These are phyloP conservation scores for Syngnathoides biaculeatus DNA, from an alignment of 2,113 vertebrate species.

Conservation along the genomic window DNA sequence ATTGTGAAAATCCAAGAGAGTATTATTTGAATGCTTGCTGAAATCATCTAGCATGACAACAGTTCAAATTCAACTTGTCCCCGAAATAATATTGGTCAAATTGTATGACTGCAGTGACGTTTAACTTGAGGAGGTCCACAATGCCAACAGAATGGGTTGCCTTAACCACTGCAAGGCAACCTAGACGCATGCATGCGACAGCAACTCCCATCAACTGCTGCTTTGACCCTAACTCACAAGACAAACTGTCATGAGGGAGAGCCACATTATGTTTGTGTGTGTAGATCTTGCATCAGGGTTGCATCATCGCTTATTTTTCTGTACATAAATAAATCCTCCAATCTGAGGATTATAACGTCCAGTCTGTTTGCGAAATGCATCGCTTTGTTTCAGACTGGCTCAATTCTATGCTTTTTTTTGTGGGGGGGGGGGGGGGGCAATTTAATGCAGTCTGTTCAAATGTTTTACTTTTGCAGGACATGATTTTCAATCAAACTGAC, in stretches of 20 bases:
- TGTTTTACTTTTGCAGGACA: too few relatives aligned
- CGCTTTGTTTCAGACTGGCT: not conserved
- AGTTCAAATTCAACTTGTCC: too few relatives aligned
- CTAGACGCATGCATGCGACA: not conserved
- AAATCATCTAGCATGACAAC: too few relatives aligned
- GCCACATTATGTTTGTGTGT: not conserved
- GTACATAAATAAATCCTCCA: slow-evolving; percentile 2
- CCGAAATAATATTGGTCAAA: too few relatives aligned
- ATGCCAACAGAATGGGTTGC: too few relatives aligned
- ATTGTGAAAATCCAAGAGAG: too few relatives aligned
- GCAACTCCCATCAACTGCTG: not conserved
- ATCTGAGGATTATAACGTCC: not conserved
- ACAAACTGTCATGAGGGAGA: not conserved
- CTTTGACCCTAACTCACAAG: not conserved
- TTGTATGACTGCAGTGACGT: too few relatives aligned
- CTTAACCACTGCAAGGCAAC: not conserved
- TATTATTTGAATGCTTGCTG: too few relatives aligned
- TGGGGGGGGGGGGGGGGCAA: too few relatives aligned
- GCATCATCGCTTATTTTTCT: slow-evolving; percentile 4
- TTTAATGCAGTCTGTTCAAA: not conserved
- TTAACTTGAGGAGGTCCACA: too few relatives aligned
- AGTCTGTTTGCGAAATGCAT: not conserved
- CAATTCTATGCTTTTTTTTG: not conserved
- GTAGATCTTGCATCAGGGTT: not conserved
- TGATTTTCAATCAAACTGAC: too few relatives aligned